Evolutionary conservation across 2,888 invertebrate species (phyloP).

Genomic region (Zaprionus obscuricornis): DNA sequence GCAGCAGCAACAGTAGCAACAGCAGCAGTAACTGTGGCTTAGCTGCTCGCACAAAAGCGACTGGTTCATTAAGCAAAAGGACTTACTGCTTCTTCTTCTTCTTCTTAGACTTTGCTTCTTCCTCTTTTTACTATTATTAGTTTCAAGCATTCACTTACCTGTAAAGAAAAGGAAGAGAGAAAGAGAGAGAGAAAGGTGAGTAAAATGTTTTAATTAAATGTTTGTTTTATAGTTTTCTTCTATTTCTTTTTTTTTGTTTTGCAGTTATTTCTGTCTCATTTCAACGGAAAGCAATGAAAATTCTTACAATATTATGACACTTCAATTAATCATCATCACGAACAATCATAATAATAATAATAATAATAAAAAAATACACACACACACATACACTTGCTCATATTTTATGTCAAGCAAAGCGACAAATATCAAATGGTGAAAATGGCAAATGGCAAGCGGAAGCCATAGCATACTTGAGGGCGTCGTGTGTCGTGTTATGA

Average conservation of each 20-base stretch:
- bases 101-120: no score
- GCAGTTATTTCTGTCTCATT: conserved; percentile 14
- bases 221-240: background rate
- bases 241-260: background rate
- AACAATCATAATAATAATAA: no score
- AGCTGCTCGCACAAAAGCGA: conserved; percentile 39
- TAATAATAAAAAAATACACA: conserved; percentile 57
- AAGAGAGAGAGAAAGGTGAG: conserved; percentile 9
- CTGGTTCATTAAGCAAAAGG: conserved; percentile 60
- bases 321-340: conserved; percentile 78
- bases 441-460: conserved; percentile 67
- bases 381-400: conserved; percentile 39
- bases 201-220: conserved; percentile 69
- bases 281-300: conserved; percentile 54
- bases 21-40: conserved; percentile 37
- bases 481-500: conserved; percentile 72
- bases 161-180: conserved; percentile 45
- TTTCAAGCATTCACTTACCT: conserved; percentile 63
- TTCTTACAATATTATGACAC: conserved; percentile 69
- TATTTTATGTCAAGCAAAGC: conserved; percentile 51
- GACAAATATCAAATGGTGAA: conserved; percentile 63
- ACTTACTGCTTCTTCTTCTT: conserved; percentile 47
- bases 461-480: conserved; percentile 65
- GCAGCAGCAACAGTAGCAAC: conserved; percentile 3
- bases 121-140: conserved; percentile 24